Evolutionary conservation across 2,888 invertebrate species (phyloP), one percentile per base, ranked within the genome.

Genomic region (Cordilura impudica): DNA sequence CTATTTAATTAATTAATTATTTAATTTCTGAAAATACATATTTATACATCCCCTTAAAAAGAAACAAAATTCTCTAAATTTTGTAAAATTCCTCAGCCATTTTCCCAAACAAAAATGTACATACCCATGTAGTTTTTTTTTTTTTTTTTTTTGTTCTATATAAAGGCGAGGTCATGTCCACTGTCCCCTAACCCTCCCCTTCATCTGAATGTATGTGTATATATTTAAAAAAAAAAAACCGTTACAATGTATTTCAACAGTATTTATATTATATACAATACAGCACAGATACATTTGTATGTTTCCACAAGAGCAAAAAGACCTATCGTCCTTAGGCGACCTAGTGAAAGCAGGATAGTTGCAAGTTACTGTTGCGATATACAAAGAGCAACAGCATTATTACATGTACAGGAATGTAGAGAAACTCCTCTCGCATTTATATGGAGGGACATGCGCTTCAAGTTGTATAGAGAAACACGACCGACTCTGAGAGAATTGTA

Each of bases 321-420:
- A 56, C 31, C n/a, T 69, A 39, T 19, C 39, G 14, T 63, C 51
- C 63, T 54, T 70, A 54, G 53, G 53, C 73, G 78, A 74, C 73
- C 78, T 70, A 74, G 78, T 74, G 73, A 78, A 78, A 78, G 73
- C 73, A 66, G 78, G 78, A 78, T 53, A 73, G 78, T 78, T 74
- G 69, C 65, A 60, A 18, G 65, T 73, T 53, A 74, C 73, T 69
- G 65, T 74, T 70, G 69, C 73, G 35, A 78, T 19, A 58, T 31
- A 35, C 8, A 43, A 16, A 23, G 1, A 14, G 14, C 5, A 35
- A 56, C 18, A 16, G 21, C 21, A 35, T 43, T 12, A 56, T 3
- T 2, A 8, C 5, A 60, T 73, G 63, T 45, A 69, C 39, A 12
- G 67, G 61, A 78, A 73, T 78, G 60, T 35, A 12, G 8, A 23